Conservation (phyloP, 2,888 invertebrate species). For the Pandemis cinnamomeana region DNA sequence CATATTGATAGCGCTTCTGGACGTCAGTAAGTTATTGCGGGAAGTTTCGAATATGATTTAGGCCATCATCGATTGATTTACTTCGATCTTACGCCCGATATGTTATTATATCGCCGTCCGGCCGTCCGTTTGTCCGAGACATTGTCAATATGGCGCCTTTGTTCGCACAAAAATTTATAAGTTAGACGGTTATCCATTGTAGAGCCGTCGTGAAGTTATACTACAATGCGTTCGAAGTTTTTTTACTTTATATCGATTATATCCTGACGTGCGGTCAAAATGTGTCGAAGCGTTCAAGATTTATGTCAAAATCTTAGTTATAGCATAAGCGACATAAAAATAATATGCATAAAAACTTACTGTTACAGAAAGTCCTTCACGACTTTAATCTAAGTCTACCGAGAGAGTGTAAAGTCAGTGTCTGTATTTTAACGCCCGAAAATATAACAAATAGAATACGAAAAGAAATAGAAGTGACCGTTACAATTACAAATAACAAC, state of each 20-base stretch:
- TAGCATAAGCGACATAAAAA: slow-evolving; percentile 48
- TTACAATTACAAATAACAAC: background rate
- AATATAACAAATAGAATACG: background rate
- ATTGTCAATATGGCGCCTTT: slow-evolving; percentile 82
- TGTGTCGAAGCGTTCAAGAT: slow-evolving; percentile 81
- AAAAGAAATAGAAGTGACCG: background rate
- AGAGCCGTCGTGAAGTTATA: slow-evolving; percentile 57
- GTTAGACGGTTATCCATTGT: slow-evolving; percentile 79
- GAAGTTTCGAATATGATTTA: slow-evolving; percentile 59
- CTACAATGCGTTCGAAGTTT: slow-evolving; percentile 62
- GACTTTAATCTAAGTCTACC: too few species aligned
- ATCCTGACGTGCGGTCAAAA: slow-evolving; percentile 80
- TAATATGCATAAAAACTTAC: background rate
- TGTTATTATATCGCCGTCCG: slow-evolving; percentile 75
- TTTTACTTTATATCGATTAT: slow-evolving; percentile 76
- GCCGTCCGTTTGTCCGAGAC: slow-evolving; percentile 70
- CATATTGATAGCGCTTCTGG: slow-evolving; percentile 37
- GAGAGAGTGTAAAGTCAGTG: too few species aligned
- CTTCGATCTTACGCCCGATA: slow-evolving; percentile 70
- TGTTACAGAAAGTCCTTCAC: background rate
- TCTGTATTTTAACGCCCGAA: too few species aligned
- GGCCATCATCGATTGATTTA: slow-evolving; percentile 77
- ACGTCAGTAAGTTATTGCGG: slow-evolving; percentile 32
- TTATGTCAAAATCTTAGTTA: slow-evolving; percentile 66
- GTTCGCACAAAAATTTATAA: slow-evolving; percentile 82